These are phyloP conservation scores for Lordiphosa stackelbergi DNA, from an alignment of 1,140 invertebrate genomes.

Conservation along the genomic window DNA sequence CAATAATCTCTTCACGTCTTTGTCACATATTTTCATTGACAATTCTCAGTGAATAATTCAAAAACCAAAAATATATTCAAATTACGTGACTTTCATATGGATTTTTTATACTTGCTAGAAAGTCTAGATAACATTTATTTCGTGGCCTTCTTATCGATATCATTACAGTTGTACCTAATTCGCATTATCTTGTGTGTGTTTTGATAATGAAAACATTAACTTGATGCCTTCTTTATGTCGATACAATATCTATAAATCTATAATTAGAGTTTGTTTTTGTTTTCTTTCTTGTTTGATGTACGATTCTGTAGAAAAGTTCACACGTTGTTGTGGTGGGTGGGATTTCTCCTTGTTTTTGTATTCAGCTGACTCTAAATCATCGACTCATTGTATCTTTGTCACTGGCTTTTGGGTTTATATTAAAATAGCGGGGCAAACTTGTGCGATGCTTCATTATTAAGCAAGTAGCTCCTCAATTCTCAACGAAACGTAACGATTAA, in stretches of 20 bases:
- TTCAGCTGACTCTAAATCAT: constrained; percentile 1
- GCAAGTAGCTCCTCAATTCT: constrained; percentile 29
- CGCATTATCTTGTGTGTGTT: constrained; percentile 15
- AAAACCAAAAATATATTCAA: constrained; percentile 28
- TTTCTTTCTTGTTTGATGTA: constrained; percentile 11
- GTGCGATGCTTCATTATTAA: constrained; percentile 43
- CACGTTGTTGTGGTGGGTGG: constrained; percentile 23
- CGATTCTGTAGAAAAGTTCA: constrained; percentile 23
- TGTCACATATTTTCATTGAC: constrained; percentile 22
- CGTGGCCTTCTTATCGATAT: constrained; percentile 1
- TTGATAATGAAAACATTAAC: constrained; percentile 53
- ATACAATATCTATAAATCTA: constrained; percentile 68
- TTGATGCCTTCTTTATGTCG: constrained; percentile 34
- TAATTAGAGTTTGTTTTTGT: constrained; percentile 52
- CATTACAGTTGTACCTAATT: constrained; percentile 11
- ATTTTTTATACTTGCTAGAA: constrained; percentile 29
- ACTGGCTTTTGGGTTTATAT: constrained; percentile 32
- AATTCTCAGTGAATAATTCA: constrained; percentile 8
- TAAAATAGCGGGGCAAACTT: constrained; percentile 25
- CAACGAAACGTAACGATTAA: constrained; percentile 16
- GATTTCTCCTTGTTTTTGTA: constrained; percentile 45
- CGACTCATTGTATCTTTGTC: constrained; percentile 38
- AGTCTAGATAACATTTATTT: constrained; percentile 19
- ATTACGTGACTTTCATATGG: constrained; percentile 54
- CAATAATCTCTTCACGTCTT: constrained; percentile 36